Evolutionary conservation across 2,888 invertebrate species (phyloP).

Genomic region (Microchrysa polita): DNA sequence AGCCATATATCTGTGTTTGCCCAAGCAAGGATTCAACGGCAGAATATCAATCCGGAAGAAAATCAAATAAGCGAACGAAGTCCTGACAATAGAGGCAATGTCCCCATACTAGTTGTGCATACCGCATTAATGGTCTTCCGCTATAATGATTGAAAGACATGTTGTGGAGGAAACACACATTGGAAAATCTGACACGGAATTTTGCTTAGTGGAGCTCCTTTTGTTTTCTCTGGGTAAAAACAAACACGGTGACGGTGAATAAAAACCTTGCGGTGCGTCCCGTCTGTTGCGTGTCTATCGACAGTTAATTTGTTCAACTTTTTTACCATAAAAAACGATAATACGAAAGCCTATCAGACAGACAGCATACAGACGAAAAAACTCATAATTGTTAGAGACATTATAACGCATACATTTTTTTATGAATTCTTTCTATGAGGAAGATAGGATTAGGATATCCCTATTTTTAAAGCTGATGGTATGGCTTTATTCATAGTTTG

Average conservation of each 20-base stretch:
- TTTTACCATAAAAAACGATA: background rate
- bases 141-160: too few species aligned
- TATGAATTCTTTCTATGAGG: too few species aligned
- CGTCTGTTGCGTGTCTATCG: conserved; percentile 31
- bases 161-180: background rate
- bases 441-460: too few species aligned
- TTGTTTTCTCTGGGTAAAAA: background rate
- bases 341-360: background rate
- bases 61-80: conserved; percentile 29
- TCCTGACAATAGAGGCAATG: background rate
- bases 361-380: too few species aligned
- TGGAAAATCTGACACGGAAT: background rate
- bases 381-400: too few species aligned
- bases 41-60: conserved; percentile 8
- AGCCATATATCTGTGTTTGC: conserved; percentile 19
- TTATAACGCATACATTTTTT: too few species aligned
- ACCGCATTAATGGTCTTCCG: background rate
- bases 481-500: too few species aligned
- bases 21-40: background rate
- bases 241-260: background rate
- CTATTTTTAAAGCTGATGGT: too few species aligned
- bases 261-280: background rate
- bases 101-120: background rate
- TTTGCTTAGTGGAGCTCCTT: background rate
- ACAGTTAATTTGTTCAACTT: conserved; percentile 8